Base-by-base conservation (phyloP, 2,797 vertebrate species). In the Strix occidentalis region DNA sequence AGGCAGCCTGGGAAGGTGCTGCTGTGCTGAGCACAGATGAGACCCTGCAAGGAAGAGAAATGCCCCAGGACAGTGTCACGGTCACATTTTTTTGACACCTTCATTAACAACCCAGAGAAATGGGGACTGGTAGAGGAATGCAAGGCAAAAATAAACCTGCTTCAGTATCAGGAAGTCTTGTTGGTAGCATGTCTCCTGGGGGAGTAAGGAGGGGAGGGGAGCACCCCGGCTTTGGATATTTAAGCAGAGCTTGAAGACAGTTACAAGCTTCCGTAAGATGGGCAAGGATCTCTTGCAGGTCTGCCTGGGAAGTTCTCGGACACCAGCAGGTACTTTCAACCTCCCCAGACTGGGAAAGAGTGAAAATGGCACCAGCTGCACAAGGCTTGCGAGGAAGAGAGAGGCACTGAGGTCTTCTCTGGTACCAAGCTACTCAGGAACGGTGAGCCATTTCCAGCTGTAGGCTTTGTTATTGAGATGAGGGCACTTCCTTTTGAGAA, bases 11-110 rank as follows among this genome's bases (percentile, higher is more conserved):
- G 33, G 86, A 74, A 57, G 24, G 11, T 56, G 56, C 28, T 72
- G 63, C 6, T 69, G 35, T 29, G 48, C 56, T 33, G 25, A 76
- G 60, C 68, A 57, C 11, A 75, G 41, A 46, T 1, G 17, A 76
- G 75, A 66, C 29, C 21, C 29, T 20, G 41, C 13, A 60, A 18
- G 20, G 53, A 84, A 65, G 31, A 75, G 20, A 87, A 87, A 51
- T 26, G 77, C 8, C n/a, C 20, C 1, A 0, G 48, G 25, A 17
- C 50, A 46, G 6, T 29, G 45, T 12, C 31, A n/a, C 0, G 0
- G 39, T 45, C 29, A 54, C 12, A 2, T 43, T 20, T 29, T 24
- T 65, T 71, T 54, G 43, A 78, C 51, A 54, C 12, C 12, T 68
- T 66, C 16, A 23, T 74, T 65, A 65, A 41, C 21, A 64, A 24